phyloP scores from a whole-genome alignment of 2,797 vertebrate genomes.

The Pelodytes ibericus region DNA sequence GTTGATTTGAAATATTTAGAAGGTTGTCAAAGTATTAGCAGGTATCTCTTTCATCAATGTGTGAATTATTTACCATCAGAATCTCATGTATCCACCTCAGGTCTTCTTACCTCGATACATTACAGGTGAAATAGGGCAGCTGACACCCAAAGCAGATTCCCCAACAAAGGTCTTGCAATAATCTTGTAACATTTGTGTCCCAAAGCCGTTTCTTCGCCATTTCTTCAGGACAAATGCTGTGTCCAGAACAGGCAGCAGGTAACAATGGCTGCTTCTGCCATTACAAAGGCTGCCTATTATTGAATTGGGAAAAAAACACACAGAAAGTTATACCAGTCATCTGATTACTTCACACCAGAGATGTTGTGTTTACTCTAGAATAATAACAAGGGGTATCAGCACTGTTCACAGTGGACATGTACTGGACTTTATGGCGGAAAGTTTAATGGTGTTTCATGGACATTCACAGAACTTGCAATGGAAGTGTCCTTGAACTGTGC shows the following conservation, averaged over 20 bases:
- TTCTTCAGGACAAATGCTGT: conserved; percentile 81
- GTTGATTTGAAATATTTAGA: no score
- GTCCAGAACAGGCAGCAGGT: conserved; percentile 86
- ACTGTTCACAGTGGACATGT: no score
- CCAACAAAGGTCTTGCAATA: conserved; percentile 80
- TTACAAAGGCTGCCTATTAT: conserved; percentile 82
- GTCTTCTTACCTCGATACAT: conserved; percentile 83
- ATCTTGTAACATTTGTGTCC: conserved; percentile 82
- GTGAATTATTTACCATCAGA: not conserved
- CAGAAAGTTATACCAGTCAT: not conserved
- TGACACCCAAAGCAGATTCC: conserved; percentile 85
- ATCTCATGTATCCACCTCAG: not conserved
- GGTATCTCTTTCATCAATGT: not conserved
- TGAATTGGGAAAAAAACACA: conserved; percentile 17
- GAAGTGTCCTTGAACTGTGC: no score
- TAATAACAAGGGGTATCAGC: no score
- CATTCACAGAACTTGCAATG: no score
- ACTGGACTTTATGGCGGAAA: no score
- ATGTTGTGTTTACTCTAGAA: no score
- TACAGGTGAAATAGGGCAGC: conserved; percentile 80
- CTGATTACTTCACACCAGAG: no score
- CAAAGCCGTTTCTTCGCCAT: conserved; percentile 79
- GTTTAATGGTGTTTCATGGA: no score
- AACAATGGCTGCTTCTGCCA: conserved; percentile 69
- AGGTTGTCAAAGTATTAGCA: no score